Conservation (phyloP, 2,113 vertebrate genomes). For the Glareola pratincola region DNA sequence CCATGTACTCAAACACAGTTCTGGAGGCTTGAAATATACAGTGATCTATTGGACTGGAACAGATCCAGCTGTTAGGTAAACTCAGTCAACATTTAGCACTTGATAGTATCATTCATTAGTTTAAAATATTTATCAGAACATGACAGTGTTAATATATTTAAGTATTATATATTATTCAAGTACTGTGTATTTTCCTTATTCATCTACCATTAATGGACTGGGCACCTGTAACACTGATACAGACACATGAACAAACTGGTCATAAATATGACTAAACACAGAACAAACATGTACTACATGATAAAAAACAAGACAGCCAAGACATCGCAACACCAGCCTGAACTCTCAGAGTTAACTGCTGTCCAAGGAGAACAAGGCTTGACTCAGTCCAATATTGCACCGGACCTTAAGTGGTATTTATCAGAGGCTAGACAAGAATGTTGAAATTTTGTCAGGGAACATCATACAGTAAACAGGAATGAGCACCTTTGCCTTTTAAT, state of each 20-base stretch:
- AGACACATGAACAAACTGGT: neutral
- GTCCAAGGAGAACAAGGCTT: neutral
- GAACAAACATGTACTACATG: neutral
- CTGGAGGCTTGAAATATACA: neutral
- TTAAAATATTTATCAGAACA: neutral
- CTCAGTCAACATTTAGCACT: neutral
- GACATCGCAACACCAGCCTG: neutral
- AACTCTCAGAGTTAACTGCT: neutral
- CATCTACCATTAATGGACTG: neutral
- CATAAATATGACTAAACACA: neutral
- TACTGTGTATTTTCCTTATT: neutral
- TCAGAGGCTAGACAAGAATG: neutral
- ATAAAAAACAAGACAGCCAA: conserved; percentile 3
- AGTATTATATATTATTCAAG: neutral
- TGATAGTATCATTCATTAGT: neutral
- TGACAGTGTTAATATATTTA: neutral
- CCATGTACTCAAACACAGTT: neutral
- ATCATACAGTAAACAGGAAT: neutral
- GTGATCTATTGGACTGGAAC: neutral
- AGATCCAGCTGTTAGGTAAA: neutral
- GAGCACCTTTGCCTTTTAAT: neutral
- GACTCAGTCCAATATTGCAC: neutral
- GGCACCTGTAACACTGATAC: neutral
- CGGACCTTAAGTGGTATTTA: neutral
- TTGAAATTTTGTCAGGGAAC: neutral